Evolutionary conservation across 1,140 invertebrate genomes (phyloP).

Genomic region (Zaprionus nigranus): DNA sequence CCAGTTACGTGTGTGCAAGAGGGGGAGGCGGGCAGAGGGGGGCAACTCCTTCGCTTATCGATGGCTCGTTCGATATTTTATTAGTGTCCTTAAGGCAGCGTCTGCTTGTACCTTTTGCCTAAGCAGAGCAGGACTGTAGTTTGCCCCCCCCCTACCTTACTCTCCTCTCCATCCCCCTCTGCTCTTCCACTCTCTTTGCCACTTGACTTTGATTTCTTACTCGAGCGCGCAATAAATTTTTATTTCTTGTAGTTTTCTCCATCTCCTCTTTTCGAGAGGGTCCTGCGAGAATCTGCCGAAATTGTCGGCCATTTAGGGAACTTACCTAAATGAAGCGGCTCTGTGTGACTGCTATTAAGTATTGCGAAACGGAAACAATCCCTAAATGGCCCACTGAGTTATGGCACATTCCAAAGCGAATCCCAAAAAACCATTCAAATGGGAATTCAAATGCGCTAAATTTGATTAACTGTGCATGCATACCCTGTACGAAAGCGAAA

Average conservation of each 20-base stretch:
- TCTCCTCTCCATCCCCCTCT: slow-evolving; percentile 9
- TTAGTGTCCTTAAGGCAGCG: slow-evolving; percentile 74
- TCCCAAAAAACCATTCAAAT: not conserved
- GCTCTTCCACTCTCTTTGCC: not conserved
- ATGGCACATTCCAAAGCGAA: not conserved
- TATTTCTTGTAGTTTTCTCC: slow-evolving; percentile 38
- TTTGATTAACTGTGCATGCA: slow-evolving; percentile 4
- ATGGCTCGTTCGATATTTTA: slow-evolving; percentile 81
- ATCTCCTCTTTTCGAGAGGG: not conserved
- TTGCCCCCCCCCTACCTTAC: not conserved
- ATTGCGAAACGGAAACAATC: not conserved
- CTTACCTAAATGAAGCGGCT: slow-evolving; percentile 50
- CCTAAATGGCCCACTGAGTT: slow-evolving; percentile 4
- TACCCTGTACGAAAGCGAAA: not conserved
- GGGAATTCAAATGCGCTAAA: slow-evolving; percentile 5
- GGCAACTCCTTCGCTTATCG: slow-evolving; percentile 75
- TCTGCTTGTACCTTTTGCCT: slow-evolving; percentile 49
- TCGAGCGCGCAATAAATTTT: slow-evolving; percentile 67
- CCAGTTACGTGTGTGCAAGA: slow-evolving; percentile 3
- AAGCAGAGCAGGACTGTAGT: not conserved
- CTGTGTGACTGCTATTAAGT: not conserved
- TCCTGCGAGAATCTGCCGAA: not conserved
- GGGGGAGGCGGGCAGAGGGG: not conserved
- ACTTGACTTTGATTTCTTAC: slow-evolving; percentile 65
- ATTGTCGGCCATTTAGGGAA: slow-evolving; percentile 57